A percentile compares a stretch with the other conserved stretches of the same genome.
Evolutionary conservation across 2,113 vertebrate species (phyloP).

Genomic region (Conger conger): DNA sequence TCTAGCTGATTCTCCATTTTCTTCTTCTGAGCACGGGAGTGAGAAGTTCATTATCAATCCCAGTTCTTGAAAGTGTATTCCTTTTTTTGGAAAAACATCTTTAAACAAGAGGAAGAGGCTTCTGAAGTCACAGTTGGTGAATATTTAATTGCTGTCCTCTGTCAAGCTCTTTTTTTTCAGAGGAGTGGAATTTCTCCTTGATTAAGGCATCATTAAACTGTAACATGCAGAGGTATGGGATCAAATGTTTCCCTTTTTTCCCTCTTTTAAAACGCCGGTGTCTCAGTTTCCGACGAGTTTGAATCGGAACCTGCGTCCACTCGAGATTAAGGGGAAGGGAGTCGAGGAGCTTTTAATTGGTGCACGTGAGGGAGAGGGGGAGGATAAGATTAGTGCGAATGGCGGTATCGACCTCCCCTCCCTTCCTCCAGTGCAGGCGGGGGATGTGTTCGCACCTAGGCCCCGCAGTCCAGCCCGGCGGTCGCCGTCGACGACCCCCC

Average conservation of each 20-base stretch:
- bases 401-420: constrained; percentile 43
- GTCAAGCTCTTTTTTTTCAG: background rate
- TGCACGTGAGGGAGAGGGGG: constrained; percentile 38
- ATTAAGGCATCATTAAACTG: constrained; percentile 72
- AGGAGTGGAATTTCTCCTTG: constrained; percentile 52
- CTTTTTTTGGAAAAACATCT: background rate
- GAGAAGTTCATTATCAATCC: background rate
- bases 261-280: constrained; percentile 17
- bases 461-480: constrained; percentile 77
- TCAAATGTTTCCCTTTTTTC: constrained; percentile 45
- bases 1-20: background rate
- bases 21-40: background rate
- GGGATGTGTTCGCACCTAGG: constrained; percentile 75
- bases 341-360: constrained; percentile 58
- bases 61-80: background rate
- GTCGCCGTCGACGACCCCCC: constrained; percentile 80
- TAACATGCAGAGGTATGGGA: constrained; percentile 49
- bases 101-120: constrained; percentile 26
- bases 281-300: constrained; percentile 7
- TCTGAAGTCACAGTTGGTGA: constrained; percentile 45
- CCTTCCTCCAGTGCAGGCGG: constrained; percentile 71
- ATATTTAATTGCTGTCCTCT: constrained; percentile 65
- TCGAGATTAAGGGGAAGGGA: background rate
- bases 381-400: constrained; percentile 54
- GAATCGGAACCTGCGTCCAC: background rate